Conservation (phyloP, 2,113 vertebrate genomes). For the Micronycteris hirsuta region DNA sequence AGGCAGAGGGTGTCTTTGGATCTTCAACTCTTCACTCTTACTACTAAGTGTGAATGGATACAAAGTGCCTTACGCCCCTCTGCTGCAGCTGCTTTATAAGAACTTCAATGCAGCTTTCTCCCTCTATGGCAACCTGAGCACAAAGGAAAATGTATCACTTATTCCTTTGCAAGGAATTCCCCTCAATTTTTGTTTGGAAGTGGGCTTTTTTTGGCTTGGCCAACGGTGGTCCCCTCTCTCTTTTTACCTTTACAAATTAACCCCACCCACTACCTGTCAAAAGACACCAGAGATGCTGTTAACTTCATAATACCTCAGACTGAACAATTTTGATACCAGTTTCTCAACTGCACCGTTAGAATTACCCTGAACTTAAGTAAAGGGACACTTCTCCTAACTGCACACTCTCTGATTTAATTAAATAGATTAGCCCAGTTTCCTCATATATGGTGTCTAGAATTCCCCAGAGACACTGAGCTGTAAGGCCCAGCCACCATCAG, state of each 20-base stretch:
- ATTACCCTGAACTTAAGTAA: neutral
- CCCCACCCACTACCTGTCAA: neutral
- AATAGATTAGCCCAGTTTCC: neutral
- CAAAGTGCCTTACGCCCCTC: neutral
- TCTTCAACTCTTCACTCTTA: neutral
- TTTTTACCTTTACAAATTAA: neutral
- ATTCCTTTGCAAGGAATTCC: neutral
- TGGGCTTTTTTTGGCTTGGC: neutral
- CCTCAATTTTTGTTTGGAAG: neutral
- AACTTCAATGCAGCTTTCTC: neutral
- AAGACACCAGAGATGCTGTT: neutral
- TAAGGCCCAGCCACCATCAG: neutral
- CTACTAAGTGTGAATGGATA: neutral
- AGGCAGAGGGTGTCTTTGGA: neutral
- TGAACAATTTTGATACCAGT: neutral
- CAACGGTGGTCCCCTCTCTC: rapidly evolving
- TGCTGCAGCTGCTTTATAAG: neutral
- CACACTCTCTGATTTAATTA: neutral
- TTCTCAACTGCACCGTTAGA: neutral
- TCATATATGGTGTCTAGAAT: neutral
- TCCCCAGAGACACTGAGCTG: neutral
- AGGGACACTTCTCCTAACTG: neutral
- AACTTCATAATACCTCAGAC: neutral
- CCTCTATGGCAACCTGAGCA: neutral
- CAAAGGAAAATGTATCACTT: neutral